phyloP scores from a whole-genome alignment of 2,888 invertebrate species.

The Leptarthrus brevirostris region DNA sequence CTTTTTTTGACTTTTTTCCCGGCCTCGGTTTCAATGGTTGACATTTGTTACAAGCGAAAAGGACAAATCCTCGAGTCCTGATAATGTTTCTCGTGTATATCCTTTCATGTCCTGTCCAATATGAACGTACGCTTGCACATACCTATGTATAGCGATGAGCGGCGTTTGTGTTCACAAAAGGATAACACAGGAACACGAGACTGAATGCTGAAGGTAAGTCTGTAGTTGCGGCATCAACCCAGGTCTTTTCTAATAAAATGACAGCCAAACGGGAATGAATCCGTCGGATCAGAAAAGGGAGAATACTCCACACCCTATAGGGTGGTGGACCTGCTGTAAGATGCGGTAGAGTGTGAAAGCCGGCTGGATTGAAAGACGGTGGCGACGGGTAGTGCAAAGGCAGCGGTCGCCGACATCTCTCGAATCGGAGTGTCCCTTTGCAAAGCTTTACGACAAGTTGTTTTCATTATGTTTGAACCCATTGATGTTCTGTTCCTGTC shows the following conservation, averaged over 20 bases:
- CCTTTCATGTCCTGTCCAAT: conserved; percentile 51
- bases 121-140: conserved; percentile 19
- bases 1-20: conserved; percentile 8
- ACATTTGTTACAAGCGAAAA: conserved; percentile 55
- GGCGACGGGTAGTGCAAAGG: background rate
- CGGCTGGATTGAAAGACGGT: background rate
- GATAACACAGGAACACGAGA: conserved; percentile 48
- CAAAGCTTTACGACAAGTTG: conserved; percentile 55
- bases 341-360: background rate
- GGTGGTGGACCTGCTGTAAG: conserved; percentile 7
- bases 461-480: conserved; percentile 55
- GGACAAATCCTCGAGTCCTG: conserved; percentile 55
- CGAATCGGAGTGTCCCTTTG: conserved; percentile 49
- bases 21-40: conserved; percentile 50
- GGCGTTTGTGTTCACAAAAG: conserved; percentile 53
- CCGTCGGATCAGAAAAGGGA: conserved; percentile 16
- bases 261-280: conserved; percentile 40
- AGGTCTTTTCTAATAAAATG: conserved; percentile 46
- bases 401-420: conserved; percentile 35
- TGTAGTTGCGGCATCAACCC: conserved; percentile 36
- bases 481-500: conserved; percentile 52
- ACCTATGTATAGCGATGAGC: conserved; percentile 15
- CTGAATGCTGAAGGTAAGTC: conserved; percentile 41
- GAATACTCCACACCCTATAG: background rate
- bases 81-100: conserved; percentile 54